A percentile compares a stretch with the other conserved stretches of the same genome.
These are phyloP conservation scores for Capreolus pygargus DNA, from an alignment of 2,113 vertebrate species.

Conservation along the genomic window DNA sequence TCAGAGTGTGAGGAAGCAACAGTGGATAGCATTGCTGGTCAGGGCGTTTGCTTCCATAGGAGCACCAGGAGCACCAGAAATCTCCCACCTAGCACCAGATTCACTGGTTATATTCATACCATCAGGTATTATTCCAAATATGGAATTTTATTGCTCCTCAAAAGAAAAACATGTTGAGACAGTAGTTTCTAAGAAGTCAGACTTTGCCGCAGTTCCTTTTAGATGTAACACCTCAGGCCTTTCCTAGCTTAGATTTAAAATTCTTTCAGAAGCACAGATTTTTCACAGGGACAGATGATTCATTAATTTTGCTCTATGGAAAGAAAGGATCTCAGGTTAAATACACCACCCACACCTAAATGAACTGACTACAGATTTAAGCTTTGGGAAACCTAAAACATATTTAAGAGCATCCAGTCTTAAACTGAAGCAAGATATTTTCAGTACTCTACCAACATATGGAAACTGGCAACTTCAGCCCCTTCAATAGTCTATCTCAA, in stretches of 20 bases:
- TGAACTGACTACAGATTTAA: slow-evolving; percentile 31
- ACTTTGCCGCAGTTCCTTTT: slow-evolving; percentile 23
- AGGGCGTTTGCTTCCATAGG: background rate
- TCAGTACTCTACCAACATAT: slow-evolving; percentile 19
- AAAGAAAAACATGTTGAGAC: slow-evolving; percentile 54
- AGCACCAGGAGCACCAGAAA: background rate
- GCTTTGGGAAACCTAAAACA: slow-evolving; percentile 30
- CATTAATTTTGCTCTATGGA: slow-evolving; percentile 42
- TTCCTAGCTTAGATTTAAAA: slow-evolving; percentile 38
- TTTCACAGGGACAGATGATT: slow-evolving; percentile 32
- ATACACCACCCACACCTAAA: background rate
- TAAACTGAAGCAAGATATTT: slow-evolving; percentile 36
- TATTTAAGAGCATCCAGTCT: slow-evolving; percentile 20
- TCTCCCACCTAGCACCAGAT: background rate
- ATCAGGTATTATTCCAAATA: background rate
- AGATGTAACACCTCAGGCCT: slow-evolving; percentile 9
- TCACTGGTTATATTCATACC: background rate
- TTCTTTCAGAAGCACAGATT: slow-evolving; percentile 50
- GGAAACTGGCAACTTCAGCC: background rate
- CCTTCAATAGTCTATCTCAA: background rate
- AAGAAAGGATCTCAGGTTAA: slow-evolving; percentile 37
- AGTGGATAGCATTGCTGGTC: background rate
- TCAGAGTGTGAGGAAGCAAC: background rate
- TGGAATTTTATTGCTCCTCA: slow-evolving; percentile 22
- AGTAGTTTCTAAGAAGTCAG: slow-evolving; percentile 49